These are phyloP conservation scores for Ricordea florida DNA, from an alignment of 92 coral and sea anemone genomes.

Conservation along the genomic window DNA sequence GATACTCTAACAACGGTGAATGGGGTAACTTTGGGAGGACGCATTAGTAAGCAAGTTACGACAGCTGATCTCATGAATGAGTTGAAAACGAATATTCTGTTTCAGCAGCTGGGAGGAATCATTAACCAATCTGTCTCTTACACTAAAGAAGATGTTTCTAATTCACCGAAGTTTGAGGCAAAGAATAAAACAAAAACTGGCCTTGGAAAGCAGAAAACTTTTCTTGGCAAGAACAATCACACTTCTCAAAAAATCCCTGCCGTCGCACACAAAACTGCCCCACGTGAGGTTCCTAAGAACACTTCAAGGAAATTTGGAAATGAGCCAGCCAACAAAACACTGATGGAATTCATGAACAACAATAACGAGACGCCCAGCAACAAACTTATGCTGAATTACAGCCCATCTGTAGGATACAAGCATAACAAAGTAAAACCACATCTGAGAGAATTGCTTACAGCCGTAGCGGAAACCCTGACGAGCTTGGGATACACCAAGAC, in stretches of 20 bases:
- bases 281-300: too few relatives aligned
- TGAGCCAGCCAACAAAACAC: background rate
- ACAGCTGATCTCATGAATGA: background rate
- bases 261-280: too few relatives aligned
- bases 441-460: conserved; percentile 6
- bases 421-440: background rate
- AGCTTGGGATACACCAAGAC: background rate
- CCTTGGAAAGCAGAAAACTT: background rate
- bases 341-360: conserved; percentile 25
- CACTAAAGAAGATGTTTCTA: background rate
- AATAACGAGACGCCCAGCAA: background rate
- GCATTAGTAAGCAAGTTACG: conserved; percentile 15
- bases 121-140: background rate
- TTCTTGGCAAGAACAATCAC: too few relatives aligned
- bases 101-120: background rate
- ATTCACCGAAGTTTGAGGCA: background rate
- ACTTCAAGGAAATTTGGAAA: too few relatives aligned
- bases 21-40: conserved; percentile 23
- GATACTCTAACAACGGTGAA: conserved; percentile 11
- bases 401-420: background rate
- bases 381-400: background rate
- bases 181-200: background rate
- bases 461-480: background rate
- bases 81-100: background rate
- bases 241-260: too few relatives aligned